phyloP scores from a whole-genome alignment of 2,797 vertebrate genomes.

The Luscinia megarhynchos region DNA sequence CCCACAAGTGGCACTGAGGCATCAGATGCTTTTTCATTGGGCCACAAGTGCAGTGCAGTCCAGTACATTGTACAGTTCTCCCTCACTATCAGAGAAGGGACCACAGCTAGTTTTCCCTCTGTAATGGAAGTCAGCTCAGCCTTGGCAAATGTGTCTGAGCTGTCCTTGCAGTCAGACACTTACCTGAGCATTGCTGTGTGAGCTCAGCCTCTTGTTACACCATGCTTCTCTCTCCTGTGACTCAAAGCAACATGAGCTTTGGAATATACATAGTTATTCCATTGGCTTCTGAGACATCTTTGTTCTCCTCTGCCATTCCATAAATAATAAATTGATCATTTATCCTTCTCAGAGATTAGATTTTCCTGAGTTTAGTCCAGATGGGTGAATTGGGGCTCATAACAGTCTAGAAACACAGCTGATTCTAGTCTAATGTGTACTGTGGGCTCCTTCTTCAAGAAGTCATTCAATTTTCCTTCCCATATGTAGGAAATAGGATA shows the following conservation, averaged over 20 bases:
- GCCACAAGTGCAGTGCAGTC: not conserved
- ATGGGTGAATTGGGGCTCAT: slow-evolving; percentile 3
- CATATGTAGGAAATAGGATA: slow-evolving; percentile 42
- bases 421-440: not conserved
- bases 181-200: fast-evolving
- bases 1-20: not conserved
- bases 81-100: not conserved
- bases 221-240: not conserved
- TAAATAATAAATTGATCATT: slow-evolving; percentile 37
- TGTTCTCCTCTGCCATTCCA: not conserved
- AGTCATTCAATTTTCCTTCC: slow-evolving; percentile 32
- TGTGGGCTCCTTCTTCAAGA: not conserved
- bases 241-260: not conserved
- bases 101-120: not conserved
- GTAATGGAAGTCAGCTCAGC: not conserved
- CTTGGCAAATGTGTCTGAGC: not conserved
- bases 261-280: not conserved
- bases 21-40: not conserved
- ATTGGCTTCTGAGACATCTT: not conserved
- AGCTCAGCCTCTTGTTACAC: not conserved
- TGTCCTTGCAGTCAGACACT: not conserved
- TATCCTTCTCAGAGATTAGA: slow-evolving; percentile 27
- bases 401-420: slow-evolving; percentile 6
- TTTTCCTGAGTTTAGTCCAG: slow-evolving; percentile 26
- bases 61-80: not conserved